Base-by-base conservation (phyloP, 2,797 vertebrate genomes). In the Cryptoblepharus egeriae region DNA sequence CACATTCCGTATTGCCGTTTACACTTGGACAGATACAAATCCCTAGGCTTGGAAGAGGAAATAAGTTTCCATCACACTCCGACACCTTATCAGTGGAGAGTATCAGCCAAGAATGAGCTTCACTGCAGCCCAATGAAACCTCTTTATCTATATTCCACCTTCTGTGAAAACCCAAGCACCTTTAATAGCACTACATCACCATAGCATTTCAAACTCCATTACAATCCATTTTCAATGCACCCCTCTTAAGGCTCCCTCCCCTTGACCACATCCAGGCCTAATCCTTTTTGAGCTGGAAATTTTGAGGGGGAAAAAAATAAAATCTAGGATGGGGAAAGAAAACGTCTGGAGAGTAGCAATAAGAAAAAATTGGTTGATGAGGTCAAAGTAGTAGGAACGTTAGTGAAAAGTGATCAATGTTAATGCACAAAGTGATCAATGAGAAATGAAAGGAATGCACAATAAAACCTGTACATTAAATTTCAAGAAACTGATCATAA, bases 171-270 rank as follows among this genome's bases (percentile, higher is more conserved):
- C 6, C 39, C 10, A 1, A 63, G 28, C 32, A 9, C 42, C 64
- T 16, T 18, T 5, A 0, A 73, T 45, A 76, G 20, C 0, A 0
- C 0, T 0, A 0, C 1, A 0, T 61, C 13, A 42, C 5, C n/a
- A 10, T 80, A 49, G 60, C 0, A 8, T 45, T 61, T 39, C 70
- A 77, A 32, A 52, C 81, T n/a, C 60, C 49, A 15, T 65, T 20
- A 73, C 0, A 0, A 63, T 88, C 81, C 80, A 20, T 64, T 69
- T 73, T 35, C 60, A 15, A 61, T 20, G 64, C 9, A 20, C 18
- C 1, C 52, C 35, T 9, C 58, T 63, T 39, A 6, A 3, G 15
- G 4, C 18, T 37, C 26, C 28, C 7, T 35, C 32, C 9, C 2
- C 1, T 16, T 10, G 12, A 2, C 4, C 24, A 15, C 32, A 28